Conservation (phyloP, 53 echinoderm and acorn worm genomes). For the Echinometra lucunter region DNA sequence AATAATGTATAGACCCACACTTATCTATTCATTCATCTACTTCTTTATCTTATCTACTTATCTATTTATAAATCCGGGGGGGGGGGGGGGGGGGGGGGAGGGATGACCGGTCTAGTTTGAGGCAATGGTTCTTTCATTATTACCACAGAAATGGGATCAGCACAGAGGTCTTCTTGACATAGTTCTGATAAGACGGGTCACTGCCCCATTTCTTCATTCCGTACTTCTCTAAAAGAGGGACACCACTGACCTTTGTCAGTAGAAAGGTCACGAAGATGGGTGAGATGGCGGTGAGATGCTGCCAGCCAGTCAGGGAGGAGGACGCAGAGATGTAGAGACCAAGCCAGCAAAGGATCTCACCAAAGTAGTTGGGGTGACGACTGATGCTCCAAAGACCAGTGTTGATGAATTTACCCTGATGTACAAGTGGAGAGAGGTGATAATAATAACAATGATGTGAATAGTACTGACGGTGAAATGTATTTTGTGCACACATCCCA, state of each 20-base stretch:
- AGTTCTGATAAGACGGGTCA: conserved; percentile 79
- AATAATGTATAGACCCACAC: not conserved
- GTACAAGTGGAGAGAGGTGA: not conserved
- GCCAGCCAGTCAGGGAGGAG: conserved; percentile 86
- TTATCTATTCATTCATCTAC: too few relatives aligned
- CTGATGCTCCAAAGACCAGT: conserved; percentile 95
- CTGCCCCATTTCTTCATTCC: conserved; percentile 89
- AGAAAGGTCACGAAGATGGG: conserved; percentile 91
- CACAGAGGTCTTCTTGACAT: conserved; percentile 83
- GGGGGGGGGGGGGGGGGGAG: not conserved
- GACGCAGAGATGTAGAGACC: conserved; percentile 94
- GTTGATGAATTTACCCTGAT: conserved; percentile 90
- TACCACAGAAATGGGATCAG: conserved; percentile 89
- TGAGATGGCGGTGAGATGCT: conserved; percentile 87
- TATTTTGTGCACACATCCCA: too few relatives aligned
- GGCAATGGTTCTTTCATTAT: not conserved
- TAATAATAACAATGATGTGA: too few relatives aligned
- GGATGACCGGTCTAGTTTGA: not conserved
- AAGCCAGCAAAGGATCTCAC: conserved; percentile 93
- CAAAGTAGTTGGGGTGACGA: conserved; percentile 98
- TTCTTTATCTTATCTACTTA: too few relatives aligned
- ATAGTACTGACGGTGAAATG: too few relatives aligned
- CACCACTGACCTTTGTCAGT: conserved; percentile 85
- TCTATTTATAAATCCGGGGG: too few relatives aligned
- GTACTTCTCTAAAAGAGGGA: conserved; percentile 85